Percentiles rank a stretch among this genome's conserved stretches.
Evolutionary conservation across 2,888 invertebrate genomes (phyloP).

Genomic region (Heliconius erato): DNA sequence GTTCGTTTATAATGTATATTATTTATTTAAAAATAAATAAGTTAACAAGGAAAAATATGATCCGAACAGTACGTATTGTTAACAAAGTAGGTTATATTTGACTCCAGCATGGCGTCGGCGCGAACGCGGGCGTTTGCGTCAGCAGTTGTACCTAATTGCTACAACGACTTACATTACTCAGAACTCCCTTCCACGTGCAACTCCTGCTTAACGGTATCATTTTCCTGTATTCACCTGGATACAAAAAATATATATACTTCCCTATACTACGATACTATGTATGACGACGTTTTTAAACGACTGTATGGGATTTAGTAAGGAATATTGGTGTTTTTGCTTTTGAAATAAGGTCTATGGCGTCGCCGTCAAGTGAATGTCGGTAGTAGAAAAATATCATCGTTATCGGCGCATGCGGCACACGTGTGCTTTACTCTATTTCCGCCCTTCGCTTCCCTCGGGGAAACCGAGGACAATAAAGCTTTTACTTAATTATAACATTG

Average conservation of each 20-base stretch:
- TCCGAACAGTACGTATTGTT: slow-evolving; percentile 48
- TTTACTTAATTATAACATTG: slow-evolving; percentile 71
- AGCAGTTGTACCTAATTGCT: slow-evolving; percentile 57
- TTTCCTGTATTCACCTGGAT: slow-evolving; percentile 68
- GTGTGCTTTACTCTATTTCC: slow-evolving; percentile 77
- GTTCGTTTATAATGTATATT: slow-evolving; percentile 17
- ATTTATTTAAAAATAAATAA: slow-evolving; percentile 50
- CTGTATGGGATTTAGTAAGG: slow-evolving; percentile 2
- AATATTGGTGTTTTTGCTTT: slow-evolving; percentile 31
- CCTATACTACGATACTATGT: slow-evolving; percentile 51
- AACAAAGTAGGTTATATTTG: slow-evolving; percentile 57
- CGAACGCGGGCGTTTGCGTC: slow-evolving; percentile 52
- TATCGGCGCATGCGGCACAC: slow-evolving; percentile 78
- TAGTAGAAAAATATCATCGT: slow-evolving; percentile 58
- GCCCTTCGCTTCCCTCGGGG: slow-evolving; percentile 75
- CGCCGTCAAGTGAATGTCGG: slow-evolving; percentile 26
- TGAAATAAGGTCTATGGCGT: slow-evolving; percentile 24
- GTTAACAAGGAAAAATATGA: slow-evolving; percentile 67
- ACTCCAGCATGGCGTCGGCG: slow-evolving; percentile 52
- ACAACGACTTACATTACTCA: slow-evolving; percentile 62
- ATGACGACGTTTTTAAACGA: slow-evolving; percentile 44
- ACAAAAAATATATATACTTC: slow-evolving; percentile 66
- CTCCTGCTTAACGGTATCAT: slow-evolving; percentile 63
- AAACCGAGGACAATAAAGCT: slow-evolving; percentile 75
- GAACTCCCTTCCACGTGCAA: slow-evolving; percentile 74